Evolutionary conservation across 2,888 invertebrate species (phyloP).

Genomic region (Drosophila multiciliata): DNA sequence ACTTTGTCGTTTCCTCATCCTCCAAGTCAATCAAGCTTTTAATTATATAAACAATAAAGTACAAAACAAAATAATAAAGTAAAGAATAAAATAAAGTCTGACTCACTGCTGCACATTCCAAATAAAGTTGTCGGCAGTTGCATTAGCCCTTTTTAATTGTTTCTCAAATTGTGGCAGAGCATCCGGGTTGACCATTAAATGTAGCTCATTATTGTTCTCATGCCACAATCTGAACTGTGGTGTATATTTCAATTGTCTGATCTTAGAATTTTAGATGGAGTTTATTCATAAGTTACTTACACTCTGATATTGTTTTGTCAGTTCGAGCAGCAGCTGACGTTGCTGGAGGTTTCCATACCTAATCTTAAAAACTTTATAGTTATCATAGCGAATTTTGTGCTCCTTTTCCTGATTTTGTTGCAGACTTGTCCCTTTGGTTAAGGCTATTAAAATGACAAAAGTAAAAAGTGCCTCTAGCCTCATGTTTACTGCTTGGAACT

Average conservation of each 20-base stretch:
- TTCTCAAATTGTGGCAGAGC: conserved; percentile 83
- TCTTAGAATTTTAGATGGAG: neutral
- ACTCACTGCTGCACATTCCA: conserved; percentile 86
- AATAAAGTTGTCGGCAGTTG: conserved; percentile 85
- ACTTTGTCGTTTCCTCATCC: conserved; percentile 52
- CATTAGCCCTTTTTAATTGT: conserved; percentile 30
- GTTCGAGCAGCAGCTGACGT: conserved; percentile 16
- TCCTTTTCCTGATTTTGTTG: neutral
- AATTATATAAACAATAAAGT: neutral
- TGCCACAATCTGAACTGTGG: conserved; percentile 62
- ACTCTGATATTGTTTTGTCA: conserved; percentile 19
- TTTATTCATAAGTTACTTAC: conserved; percentile 32
- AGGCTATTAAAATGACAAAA: neutral
- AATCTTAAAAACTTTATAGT: conserved; percentile 36
- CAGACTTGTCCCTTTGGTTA: conserved; percentile 7
- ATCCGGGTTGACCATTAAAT: conserved; percentile 87
- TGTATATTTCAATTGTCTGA: neutral
- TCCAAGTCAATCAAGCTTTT: conserved; percentile 85
- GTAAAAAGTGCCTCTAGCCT: neutral
- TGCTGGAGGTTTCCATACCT: conserved; percentile 12
- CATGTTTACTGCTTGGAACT: conserved; percentile 28
- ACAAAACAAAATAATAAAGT: neutral
- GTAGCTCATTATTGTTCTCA: conserved; percentile 48
- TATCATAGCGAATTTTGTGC: conserved; percentile 39
- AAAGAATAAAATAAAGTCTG: neutral